Percentiles rank a stretch among this genome's conserved stretches.
Conservation (phyloP, 2,888 invertebrate genomes). For the Euplexia lucipara region DNA sequence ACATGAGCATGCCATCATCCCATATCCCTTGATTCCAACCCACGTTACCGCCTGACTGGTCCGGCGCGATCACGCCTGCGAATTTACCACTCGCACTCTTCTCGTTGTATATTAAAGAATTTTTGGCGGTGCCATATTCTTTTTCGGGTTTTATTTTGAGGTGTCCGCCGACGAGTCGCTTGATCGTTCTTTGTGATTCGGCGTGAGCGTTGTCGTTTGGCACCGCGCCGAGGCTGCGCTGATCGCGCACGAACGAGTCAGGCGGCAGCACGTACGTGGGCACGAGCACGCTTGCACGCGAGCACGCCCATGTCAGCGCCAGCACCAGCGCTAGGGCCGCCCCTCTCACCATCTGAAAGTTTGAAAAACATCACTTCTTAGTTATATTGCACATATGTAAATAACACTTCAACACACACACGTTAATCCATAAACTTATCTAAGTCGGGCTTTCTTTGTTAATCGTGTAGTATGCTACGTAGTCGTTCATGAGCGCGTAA, state of each 20-base stretch:
- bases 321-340: constrained; percentile 87
- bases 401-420: constrained; percentile 64
- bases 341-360: constrained; percentile 91
- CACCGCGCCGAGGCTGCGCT: constrained; percentile 83
- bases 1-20: constrained; percentile 93
- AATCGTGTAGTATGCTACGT: constrained; percentile 76
- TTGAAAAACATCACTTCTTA: constrained; percentile 83
- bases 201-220: constrained; percentile 76
- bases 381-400: constrained; percentile 67
- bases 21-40: constrained; percentile 91
- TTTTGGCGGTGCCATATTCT: constrained; percentile 84
- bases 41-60: constrained; percentile 88
- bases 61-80: constrained; percentile 82
- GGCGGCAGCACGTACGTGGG: constrained; percentile 90
- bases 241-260: constrained; percentile 89
- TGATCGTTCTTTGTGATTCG: constrained; percentile 91
- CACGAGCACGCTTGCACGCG: constrained; percentile 87
- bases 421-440: constrained; percentile 84
- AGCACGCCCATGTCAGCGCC: constrained; percentile 87
- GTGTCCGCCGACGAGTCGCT: constrained; percentile 93
- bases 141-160: constrained; percentile 88
- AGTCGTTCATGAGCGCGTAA: constrained; percentile 83
- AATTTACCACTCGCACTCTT: constrained; percentile 86
- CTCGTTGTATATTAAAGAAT: constrained; percentile 80
- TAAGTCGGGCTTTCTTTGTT: constrained; percentile 83